phyloP scores from a whole-genome alignment of 1,140 invertebrate genomes.

The Belonocnema kinseyi region DNA sequence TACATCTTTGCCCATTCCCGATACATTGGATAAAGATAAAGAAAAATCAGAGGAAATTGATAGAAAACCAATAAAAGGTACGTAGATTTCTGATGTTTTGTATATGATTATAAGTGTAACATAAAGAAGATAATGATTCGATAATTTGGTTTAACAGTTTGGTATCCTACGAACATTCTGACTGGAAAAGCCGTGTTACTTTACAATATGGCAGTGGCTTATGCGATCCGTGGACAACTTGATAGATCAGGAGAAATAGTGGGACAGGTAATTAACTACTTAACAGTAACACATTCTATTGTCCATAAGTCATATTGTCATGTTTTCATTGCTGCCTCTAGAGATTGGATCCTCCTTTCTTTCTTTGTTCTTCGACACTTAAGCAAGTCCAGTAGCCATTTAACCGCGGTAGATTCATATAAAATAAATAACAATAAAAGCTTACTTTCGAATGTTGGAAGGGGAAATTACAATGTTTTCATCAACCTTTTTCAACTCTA shows the following conservation, averaged over 20 bases:
- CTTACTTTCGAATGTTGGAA: too few species aligned
- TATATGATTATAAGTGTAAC: too few species aligned
- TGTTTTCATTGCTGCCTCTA: too few species aligned
- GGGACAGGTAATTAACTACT: conserved; percentile 74
- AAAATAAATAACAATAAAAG: too few species aligned
- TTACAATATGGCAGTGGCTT: conserved; percentile 88
- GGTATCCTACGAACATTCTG: conserved; percentile 82
- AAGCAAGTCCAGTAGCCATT: too few species aligned
- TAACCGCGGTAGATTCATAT: too few species aligned
- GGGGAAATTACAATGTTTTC: too few species aligned
- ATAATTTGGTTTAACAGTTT: conserved; percentile 70
- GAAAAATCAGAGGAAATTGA: conserved; percentile 64
- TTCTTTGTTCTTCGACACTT: too few species aligned
- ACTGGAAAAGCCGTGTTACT: conserved; percentile 83
- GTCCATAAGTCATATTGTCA: too few species aligned
- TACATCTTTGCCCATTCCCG: conserved; percentile 66
- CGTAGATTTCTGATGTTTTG: conserved; percentile 1
- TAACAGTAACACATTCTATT: not conserved
- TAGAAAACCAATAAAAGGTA: conserved; percentile 69
- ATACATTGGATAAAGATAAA: conserved; percentile 67
- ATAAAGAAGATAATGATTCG: too few species aligned
- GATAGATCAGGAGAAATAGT: conserved; percentile 84
- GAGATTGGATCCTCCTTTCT: too few species aligned
- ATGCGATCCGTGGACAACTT: conserved; percentile 85
- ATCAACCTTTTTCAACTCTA: too few species aligned